Base-by-base conservation (phyloP, 2,888 invertebrate genomes). In the Perdita meconis region DNA sequence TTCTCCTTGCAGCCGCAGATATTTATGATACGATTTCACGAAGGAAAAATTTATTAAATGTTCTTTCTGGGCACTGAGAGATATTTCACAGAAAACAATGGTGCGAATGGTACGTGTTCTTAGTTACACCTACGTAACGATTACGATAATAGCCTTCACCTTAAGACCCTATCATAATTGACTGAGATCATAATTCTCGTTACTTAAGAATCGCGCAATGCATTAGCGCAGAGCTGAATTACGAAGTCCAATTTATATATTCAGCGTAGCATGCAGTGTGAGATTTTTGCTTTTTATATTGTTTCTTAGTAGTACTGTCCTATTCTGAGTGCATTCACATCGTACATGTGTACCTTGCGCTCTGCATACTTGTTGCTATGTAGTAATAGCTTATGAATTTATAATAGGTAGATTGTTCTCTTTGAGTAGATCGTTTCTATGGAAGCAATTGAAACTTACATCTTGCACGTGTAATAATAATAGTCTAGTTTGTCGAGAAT, bases 81-180 rank as follows among this genome's bases (percentile, higher is more conserved):
- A 36, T 24, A 24, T 40, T 24, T n/a, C 16, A 44, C 19, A 16
- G 10, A 34, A 72, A 53, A 38, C 61, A 61, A 68, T 61, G 19
- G 22, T 12, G 60, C 8, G 67, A 61, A 67, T 73, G 64, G 68
- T 61, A 55, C 34, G 72, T 67, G 67, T 55, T 71, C 51, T 67
- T 72, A 67, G 67, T 56, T 55, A 72, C 67, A 72, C 68, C 72
- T 59, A 74, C 74, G 64, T 36, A 13, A 19, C 51, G 38, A 74
- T 61, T 69, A 74, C 63, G 67, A 42, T 70, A 69, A 59, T 70
- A 59, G 51, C 63, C 70, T 74, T 74, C 74, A 74, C 69, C 69
- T 74, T 70, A 63, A 70, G 57, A 50, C 56, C 16, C 63, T 57
- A 69, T 70, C 64, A 51, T n/a, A 56, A 59, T 60, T 57, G 47